phyloP scores from a whole-genome alignment of 2,113 vertebrate genomes.

The Chaetops frenatus region DNA sequence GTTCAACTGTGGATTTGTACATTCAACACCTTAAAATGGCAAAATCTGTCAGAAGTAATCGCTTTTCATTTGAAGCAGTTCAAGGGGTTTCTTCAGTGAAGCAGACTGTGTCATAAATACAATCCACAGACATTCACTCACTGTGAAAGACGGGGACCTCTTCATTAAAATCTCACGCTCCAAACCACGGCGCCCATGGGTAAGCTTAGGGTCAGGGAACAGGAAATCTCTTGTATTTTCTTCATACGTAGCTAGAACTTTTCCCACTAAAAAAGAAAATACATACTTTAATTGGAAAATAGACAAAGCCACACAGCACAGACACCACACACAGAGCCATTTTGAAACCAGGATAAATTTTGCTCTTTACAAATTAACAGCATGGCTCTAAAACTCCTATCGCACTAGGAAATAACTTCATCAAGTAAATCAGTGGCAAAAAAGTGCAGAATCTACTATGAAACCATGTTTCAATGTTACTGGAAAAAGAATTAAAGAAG shows the following conservation, averaged over 20 bases:
- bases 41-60: slow-evolving; percentile 30
- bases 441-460: background rate
- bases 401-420: background rate
- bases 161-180: slow-evolving; percentile 88
- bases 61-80: slow-evolving; percentile 17
- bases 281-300: slow-evolving; percentile 41
- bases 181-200: slow-evolving; percentile 67
- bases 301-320: background rate
- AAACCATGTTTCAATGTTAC: background rate
- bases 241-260: slow-evolving; percentile 81
- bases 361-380: background rate
- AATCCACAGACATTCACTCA: slow-evolving; percentile 68
- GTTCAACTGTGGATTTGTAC: slow-evolving; percentile 19
- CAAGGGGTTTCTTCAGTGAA: slow-evolving; percentile 17
- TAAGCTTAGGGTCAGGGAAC: slow-evolving; percentile 80
- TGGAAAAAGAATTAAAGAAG: background rate
- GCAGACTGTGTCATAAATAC: background rate
- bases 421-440: background rate
- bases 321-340: background rate
- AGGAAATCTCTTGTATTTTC: slow-evolving; percentile 88
- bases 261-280: slow-evolving; percentile 78
- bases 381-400: background rate
- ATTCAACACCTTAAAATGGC: slow-evolving; percentile 14
- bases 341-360: background rate
- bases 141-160: slow-evolving; percentile 78